These are phyloP conservation scores for Ganaspis brasiliensis DNA, from an alignment of 2,888 invertebrate species.

Conservation along the genomic window DNA sequence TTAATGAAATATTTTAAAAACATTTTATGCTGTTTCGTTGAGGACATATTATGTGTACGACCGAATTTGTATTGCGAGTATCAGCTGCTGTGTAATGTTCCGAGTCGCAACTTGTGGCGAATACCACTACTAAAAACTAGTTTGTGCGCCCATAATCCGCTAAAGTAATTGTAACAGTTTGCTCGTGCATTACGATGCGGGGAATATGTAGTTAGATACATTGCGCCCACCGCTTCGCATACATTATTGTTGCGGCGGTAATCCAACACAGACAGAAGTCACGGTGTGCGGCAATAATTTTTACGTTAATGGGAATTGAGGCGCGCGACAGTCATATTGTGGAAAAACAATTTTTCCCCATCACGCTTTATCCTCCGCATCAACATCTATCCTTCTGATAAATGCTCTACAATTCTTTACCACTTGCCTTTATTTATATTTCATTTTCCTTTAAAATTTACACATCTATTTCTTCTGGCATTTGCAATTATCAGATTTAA, in stretches of 20 bases:
- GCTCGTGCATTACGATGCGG: conserved; percentile 41
- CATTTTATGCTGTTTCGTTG: conserved; percentile 20
- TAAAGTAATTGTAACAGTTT: conserved; percentile 44
- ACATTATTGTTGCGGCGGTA: conserved; percentile 38
- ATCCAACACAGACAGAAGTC: conserved; percentile 37
- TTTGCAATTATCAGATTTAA: too few species aligned
- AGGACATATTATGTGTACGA: conserved; percentile 24
- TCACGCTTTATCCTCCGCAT: background rate
- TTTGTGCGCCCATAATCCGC: conserved; percentile 41
- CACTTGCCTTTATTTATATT: background rate
- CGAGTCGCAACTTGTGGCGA: conserved; percentile 41
- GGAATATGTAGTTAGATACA: conserved; percentile 40
- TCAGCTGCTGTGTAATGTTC: conserved; percentile 42
- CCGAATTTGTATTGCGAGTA: conserved; percentile 39
- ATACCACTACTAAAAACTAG: conserved; percentile 44
- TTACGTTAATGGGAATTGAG: conserved; percentile 40
- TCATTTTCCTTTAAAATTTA: too few species aligned
- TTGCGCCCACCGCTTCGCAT: conserved; percentile 46
- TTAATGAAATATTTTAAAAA: conserved; percentile 37
- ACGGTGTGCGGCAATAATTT: conserved; percentile 20
- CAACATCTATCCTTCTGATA: background rate
- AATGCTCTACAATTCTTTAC: background rate
- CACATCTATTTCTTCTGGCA: too few species aligned
- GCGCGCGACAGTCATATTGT: conserved; percentile 31
- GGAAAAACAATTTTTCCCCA: conserved; percentile 24